Percentiles rank a stretch among this genome's conserved stretches.
These are phyloP conservation scores for Lutraria rhynchaena DNA, from an alignment of 1,140 invertebrate species.

Conservation along the genomic window DNA sequence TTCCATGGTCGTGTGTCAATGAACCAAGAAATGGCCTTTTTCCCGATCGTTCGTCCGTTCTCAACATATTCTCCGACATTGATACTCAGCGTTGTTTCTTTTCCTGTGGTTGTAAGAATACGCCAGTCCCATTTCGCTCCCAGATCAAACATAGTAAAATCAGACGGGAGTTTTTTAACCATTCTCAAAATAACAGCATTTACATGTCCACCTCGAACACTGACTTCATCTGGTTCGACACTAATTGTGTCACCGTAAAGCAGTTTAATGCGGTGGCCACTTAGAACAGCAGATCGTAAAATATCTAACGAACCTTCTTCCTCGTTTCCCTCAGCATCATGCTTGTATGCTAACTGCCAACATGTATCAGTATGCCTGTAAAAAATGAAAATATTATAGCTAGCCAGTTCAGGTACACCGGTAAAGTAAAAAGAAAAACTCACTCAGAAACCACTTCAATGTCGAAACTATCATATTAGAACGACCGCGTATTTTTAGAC, in stretches of 20 bases:
- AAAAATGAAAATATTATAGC: not conserved
- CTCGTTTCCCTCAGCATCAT: conserved; percentile 15
- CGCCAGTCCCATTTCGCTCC: conserved; percentile 15
- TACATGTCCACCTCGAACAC: conserved; percentile 6
- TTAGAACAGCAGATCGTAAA: not conserved
- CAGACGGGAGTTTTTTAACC: not conserved
- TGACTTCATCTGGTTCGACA: not conserved
- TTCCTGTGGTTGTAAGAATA: conserved; percentile 24
- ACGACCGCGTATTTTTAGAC: not conserved
- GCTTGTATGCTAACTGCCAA: conserved; percentile 31
- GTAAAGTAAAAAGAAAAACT: too few species aligned
- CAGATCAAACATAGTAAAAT: not conserved
- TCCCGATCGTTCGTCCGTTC: not conserved
- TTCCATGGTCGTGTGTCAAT: conserved; percentile 17
- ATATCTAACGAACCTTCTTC: not conserved
- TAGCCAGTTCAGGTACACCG: too few species aligned
- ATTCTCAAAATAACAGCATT: not conserved
- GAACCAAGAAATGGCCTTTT: not conserved
- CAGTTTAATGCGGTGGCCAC: conserved; percentile 12
- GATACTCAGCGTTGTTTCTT: not conserved
- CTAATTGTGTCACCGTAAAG: not conserved
- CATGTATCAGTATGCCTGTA: conserved; percentile 15
- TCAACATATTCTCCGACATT: conserved; percentile 1
- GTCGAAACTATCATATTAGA: too few species aligned
- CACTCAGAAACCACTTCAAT: too few species aligned